These are phyloP conservation scores for Platerodrilus igneus DNA, from an alignment of 2,888 invertebrate species.

Conservation along the genomic window DNA sequence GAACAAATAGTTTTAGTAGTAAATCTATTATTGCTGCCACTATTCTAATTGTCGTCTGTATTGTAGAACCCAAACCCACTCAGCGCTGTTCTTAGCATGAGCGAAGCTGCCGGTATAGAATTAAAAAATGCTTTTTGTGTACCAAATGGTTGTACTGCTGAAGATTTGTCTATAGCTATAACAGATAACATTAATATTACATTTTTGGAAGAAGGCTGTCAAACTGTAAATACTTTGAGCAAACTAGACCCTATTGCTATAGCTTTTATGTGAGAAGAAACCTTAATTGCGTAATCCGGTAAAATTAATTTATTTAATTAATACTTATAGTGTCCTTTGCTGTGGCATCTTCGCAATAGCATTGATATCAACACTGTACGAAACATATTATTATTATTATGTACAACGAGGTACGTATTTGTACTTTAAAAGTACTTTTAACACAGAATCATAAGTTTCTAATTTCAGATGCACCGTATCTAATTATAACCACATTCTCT, in stretches of 20 bases:
- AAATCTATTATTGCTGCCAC: too few species aligned
- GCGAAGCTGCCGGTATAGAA: too few species aligned
- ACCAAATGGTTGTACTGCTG: slow-evolving; percentile 14
- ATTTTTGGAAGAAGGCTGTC: slow-evolving; percentile 1
- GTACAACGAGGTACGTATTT: slow-evolving; percentile 23
- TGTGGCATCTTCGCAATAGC: slow-evolving; percentile 16
- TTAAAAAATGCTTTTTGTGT: slow-evolving; percentile 20
- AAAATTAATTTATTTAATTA: neutral
- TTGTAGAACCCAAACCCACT: too few species aligned
- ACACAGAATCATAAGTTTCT: too few species aligned
- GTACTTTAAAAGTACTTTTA: too few species aligned
- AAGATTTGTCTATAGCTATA: slow-evolving; percentile 6
- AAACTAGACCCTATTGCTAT: slow-evolving; percentile 11
- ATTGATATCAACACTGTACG: slow-evolving; percentile 25
- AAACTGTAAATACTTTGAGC: slow-evolving; percentile 3
- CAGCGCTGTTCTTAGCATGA: too few species aligned
- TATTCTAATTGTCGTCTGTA: too few species aligned
- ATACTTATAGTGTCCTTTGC: slow-evolving; percentile 9
- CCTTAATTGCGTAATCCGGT: too few species aligned
- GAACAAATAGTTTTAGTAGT: too few species aligned
- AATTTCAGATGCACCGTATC: slow-evolving; percentile 24
- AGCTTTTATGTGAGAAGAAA: slow-evolving; percentile 8
- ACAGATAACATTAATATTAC: neutral
- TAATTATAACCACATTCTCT: slow-evolving; percentile 40
- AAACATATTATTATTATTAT: slow-evolving; percentile 21